A percentile compares a stretch with the other conserved stretches of the same genome.
Evolutionary conservation across 2,797 vertebrate species (phyloP).

Genomic region (Babyrousa celebensis): DNA sequence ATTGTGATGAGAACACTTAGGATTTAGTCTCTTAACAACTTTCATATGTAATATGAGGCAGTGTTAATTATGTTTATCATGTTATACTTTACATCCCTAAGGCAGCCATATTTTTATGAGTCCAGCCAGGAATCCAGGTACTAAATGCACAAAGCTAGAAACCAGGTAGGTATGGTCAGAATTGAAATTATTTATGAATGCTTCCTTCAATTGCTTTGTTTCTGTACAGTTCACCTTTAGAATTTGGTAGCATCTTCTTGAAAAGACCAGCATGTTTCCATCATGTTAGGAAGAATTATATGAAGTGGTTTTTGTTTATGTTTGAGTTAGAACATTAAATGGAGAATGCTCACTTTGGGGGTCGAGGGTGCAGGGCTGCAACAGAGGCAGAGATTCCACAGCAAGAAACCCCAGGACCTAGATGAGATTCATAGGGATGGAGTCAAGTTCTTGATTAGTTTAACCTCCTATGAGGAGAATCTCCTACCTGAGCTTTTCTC

Average conservation of each 20-base stretch:
- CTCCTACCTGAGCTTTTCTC: constrained; percentile 10
- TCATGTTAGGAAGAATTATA: constrained; percentile 38
- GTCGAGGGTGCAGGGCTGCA: background rate
- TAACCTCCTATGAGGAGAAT: background rate
- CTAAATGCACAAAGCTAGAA: constrained; percentile 27
- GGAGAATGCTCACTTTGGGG: background rate
- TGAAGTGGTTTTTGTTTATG: background rate
- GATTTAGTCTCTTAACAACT: background rate
- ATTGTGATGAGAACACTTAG: background rate
- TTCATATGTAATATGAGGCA: background rate
- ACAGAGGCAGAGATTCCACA: background rate
- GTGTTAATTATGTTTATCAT: background rate
- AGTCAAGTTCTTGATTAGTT: background rate
- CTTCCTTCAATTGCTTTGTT: constrained; percentile 7
- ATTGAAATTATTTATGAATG: background rate
- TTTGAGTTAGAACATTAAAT: constrained; percentile 15
- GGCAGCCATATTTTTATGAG: background rate
- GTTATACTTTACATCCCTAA: background rate
- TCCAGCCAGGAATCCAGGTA: constrained; percentile 30
- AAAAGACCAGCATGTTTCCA: constrained; percentile 28
- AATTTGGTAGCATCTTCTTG: constrained; percentile 64
- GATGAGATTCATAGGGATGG: background rate
- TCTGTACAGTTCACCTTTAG: constrained; percentile 27
- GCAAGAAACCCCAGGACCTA: background rate
- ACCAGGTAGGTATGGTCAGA: background rate